Evolutionary conservation across 2,113 vertebrate species (phyloP), one percentile per base, ranked within the genome.

Genomic region (Puma concolor): DNA sequence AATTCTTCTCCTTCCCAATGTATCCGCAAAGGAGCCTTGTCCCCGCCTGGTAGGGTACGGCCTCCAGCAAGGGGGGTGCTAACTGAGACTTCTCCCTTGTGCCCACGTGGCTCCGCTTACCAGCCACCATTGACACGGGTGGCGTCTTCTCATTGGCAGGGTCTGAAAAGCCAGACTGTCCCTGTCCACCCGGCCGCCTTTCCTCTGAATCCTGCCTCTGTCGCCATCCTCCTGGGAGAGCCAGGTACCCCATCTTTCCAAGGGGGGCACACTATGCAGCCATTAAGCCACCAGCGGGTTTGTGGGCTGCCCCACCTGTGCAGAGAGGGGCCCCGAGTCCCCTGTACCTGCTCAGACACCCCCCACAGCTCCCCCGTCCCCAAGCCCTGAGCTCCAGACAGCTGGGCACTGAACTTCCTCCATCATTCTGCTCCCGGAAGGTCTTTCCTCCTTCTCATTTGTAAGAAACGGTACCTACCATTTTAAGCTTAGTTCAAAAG

Each of bases 21-120:
- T 2, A 0, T 13, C 67, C 8, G 33, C 12, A 11, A 0, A 29
- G 12, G 33, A 33, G 16, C 8, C 33, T 1, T 0, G 0, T 7
- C 19, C 33, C 31, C 33, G 0, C 27, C 38, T 0, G 14, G 5
- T 11, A 13, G 17, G 21, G 7, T 3, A 12, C 0, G 0, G 1
- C 1, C 29, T 4, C 52, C 36, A 0, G 16, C 4, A 29, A 60
- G 14, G 67, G 76, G 2, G 27, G 52, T 19, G 29, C 25, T 17
- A 21, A 13, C 25, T 2, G 10, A n/a, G 77, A 33, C 3, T 1
- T 13, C 29, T 0, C 7, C n/a, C 19, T 1, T 1, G 12, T 3
- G 0, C n/a, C 33, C 48, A 17, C 0, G 0, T 1, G 0, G 29
- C 23, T 50, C 48, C 7, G 23, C 63, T 25, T 31, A 2, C 23